Conservation (phyloP, 2,113 vertebrate species). For the Ramphastos sulfuratus region DNA sequence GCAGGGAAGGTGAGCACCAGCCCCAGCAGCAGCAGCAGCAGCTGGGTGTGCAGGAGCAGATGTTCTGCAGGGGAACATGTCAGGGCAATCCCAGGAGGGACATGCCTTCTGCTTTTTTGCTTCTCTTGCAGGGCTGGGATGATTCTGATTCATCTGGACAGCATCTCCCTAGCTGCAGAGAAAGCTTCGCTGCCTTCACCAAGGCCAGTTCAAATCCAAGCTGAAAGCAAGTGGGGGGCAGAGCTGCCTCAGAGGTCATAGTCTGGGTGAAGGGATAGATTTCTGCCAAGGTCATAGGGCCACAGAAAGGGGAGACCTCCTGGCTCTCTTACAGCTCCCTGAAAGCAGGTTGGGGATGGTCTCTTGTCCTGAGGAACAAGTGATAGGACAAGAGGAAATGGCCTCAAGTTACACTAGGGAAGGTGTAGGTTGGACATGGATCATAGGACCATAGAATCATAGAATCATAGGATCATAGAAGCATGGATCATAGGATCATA, state of each 20-base stretch:
- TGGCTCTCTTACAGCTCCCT: too few relatives aligned
- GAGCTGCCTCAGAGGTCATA: not conserved
- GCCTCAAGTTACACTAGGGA: too few relatives aligned
- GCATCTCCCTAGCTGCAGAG: not conserved
- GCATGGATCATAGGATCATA: too few relatives aligned
- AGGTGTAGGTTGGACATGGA: too few relatives aligned
- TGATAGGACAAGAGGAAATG: too few relatives aligned
- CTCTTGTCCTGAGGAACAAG: too few relatives aligned
- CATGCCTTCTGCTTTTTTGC: not conserved
- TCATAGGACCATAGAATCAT: too few relatives aligned
- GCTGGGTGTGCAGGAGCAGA: slow-evolving; percentile 20
- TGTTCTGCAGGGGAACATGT: slow-evolving; percentile 30
- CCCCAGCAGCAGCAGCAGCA: not conserved
- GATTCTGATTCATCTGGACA: slow-evolving; percentile 18
- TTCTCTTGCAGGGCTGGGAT: not conserved
- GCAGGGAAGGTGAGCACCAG: not conserved
- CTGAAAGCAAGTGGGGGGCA: not conserved
- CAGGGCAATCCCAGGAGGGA: not conserved
- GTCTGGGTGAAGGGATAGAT: not conserved
- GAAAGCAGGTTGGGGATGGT: too few relatives aligned
- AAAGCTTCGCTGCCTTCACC: not conserved
- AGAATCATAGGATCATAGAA: too few relatives aligned
- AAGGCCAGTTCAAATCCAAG: rapidly evolving
- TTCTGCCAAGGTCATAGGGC: not conserved
- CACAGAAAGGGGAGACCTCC: too few relatives aligned